These are phyloP conservation scores for Haplochromis vanheusdeni DNA, from an alignment of 2,113 vertebrate species.

Conservation along the genomic window DNA sequence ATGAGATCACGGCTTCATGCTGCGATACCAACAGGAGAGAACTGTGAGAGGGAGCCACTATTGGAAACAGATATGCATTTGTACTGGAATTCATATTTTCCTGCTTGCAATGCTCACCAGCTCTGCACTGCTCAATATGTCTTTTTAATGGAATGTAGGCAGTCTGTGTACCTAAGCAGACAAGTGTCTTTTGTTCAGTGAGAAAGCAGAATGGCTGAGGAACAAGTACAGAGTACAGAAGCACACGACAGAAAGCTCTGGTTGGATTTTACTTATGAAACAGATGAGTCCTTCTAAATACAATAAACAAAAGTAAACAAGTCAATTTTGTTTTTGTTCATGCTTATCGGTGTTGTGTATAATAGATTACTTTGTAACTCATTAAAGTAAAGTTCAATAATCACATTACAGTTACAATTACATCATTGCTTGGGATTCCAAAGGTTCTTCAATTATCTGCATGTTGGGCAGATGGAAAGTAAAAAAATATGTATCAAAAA, in stretches of 20 bases:
- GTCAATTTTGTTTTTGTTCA: neutral
- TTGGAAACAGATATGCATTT: conserved; percentile 39
- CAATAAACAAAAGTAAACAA: neutral
- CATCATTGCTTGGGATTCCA: neutral
- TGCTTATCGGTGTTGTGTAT: neutral
- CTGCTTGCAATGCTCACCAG: neutral
- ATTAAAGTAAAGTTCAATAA: neutral
- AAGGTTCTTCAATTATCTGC: neutral
- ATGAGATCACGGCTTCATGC: conserved; percentile 45
- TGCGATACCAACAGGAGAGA: conserved; percentile 31
- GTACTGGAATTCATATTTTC: conserved; percentile 18
- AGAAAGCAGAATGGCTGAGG: neutral
- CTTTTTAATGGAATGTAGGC: conserved; percentile 23
- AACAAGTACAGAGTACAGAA: neutral
- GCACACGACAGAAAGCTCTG: neutral
- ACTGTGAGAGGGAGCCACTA: conserved; percentile 17
- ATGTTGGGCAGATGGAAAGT: neutral
- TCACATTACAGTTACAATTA: neutral
- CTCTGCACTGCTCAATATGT: neutral
- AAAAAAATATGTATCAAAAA: neutral
- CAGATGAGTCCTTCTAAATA: neutral
- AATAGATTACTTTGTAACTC: neutral
- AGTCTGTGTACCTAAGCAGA: neutral
- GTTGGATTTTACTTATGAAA: neutral
- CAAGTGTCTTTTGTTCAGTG: conserved; percentile 34